Percentiles rank a stretch among this genome's conserved stretches.
Conservation (phyloP, 2,797 vertebrate species). For the Gymnopithys bicolor region DNA sequence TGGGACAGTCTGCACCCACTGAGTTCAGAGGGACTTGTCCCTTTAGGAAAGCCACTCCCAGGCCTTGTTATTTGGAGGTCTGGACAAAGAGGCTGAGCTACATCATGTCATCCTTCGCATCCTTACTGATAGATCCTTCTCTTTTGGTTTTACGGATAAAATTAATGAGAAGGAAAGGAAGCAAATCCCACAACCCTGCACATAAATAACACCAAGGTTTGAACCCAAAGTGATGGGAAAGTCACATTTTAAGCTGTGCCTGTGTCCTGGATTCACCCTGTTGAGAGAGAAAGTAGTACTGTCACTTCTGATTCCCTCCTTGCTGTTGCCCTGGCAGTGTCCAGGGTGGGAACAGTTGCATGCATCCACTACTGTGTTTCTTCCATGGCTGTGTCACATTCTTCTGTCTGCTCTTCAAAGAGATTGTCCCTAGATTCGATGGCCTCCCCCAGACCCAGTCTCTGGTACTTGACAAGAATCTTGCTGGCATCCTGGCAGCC, state of each 20-base stretch:
- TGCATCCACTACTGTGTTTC: background rate
- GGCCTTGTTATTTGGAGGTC: background rate
- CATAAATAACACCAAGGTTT: background rate
- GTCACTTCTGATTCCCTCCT: conserved; percentile 48
- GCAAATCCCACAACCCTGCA: background rate
- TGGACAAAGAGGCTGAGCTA: conserved; percentile 76
- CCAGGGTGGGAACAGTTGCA: background rate
- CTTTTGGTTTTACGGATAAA: background rate
- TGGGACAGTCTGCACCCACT: background rate
- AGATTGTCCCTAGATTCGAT: background rate
- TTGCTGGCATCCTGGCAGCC: background rate
- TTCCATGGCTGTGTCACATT: background rate
- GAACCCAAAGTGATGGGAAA: background rate
- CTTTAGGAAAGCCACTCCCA: background rate
- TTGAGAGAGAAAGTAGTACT: background rate
- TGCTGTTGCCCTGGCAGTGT: background rate
- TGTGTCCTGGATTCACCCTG: conserved; percentile 24
- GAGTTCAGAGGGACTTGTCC: background rate
- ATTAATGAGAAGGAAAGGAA: background rate
- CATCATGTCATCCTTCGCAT: background rate
- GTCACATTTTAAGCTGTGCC: background rate
- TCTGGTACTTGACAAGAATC: background rate
- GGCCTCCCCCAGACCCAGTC: background rate
- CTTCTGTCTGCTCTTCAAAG: background rate
- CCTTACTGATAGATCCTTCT: background rate